A percentile compares a stretch with the other conserved stretches of the same genome.
These are phyloP conservation scores for Leptinotarsa peninsularis DNA, from an alignment of 2,888 invertebrate genomes.

Conservation along the genomic window DNA sequence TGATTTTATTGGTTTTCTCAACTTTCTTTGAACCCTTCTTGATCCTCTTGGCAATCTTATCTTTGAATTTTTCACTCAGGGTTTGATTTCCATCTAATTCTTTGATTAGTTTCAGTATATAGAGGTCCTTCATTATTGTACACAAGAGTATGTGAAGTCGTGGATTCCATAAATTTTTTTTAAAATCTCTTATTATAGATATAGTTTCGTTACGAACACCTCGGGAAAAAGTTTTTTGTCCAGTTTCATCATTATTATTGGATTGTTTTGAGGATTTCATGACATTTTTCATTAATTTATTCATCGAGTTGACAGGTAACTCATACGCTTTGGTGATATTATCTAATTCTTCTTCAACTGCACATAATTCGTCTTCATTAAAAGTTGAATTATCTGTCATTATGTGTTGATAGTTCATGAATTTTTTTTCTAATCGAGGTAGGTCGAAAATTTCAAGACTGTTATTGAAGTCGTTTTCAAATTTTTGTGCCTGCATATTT, in stretches of 20 bases:
- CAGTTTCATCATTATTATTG: not conserved
- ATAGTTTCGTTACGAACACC: conserved; percentile 34
- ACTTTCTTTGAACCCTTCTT: conserved; percentile 13
- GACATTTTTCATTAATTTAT: not conserved
- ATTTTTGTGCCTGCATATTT: not conserved
- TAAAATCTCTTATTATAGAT: conserved; percentile 32
- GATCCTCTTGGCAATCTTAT: not conserved
- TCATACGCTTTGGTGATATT: not conserved
- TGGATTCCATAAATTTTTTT: conserved; percentile 44
- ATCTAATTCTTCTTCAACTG: conserved; percentile 25
- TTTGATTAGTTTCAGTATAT: conserved; percentile 51
- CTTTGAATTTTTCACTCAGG: not conserved
- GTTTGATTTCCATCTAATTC: conserved; percentile 44
- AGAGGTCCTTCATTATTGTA: conserved; percentile 53
- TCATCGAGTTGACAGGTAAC: not conserved
- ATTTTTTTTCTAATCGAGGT: conserved; percentile 24
- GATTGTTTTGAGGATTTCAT: not conserved
- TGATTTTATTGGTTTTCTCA: conserved; percentile 18
- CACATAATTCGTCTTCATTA: conserved; percentile 28
- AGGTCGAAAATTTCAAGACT: conserved; percentile 37
- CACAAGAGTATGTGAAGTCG: conserved; percentile 50
- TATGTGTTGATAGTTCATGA: conserved; percentile 28
- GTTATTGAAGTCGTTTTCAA: conserved; percentile 33
- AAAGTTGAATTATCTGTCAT: conserved; percentile 18
- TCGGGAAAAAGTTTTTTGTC: not conserved